These are phyloP conservation scores for Plumapathes pennacea DNA, from an alignment of 92 coral and sea anemone species.

Conservation along the genomic window DNA sequence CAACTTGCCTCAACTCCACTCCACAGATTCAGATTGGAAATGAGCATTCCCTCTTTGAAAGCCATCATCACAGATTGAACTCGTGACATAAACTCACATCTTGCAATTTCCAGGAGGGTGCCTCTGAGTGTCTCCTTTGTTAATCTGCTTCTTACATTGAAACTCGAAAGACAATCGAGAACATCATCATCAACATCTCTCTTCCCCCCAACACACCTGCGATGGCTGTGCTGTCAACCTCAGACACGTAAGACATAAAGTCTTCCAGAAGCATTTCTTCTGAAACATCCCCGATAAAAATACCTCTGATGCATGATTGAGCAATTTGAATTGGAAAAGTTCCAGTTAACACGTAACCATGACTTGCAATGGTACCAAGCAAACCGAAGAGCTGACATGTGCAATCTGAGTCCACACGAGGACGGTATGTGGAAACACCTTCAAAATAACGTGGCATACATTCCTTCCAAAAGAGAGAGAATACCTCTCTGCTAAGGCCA, in stretches of 20 bases:
- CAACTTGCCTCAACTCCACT: too few species aligned
- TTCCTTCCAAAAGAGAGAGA: slow-evolving; percentile 27
- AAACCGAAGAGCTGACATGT: slow-evolving; percentile 23
- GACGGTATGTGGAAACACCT: slow-evolving; percentile 21
- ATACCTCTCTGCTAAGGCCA: slow-evolving; percentile 21
- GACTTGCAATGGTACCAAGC: slow-evolving; percentile 38
- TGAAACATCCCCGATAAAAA: slow-evolving; percentile 15
- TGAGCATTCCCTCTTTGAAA: slow-evolving; percentile 28
- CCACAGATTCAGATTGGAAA: too few species aligned
- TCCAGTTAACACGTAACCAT: slow-evolving; percentile 38
- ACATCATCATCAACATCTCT: slow-evolving; percentile 30
- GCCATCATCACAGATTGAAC: slow-evolving; percentile 27
- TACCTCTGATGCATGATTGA: slow-evolving; percentile 24
- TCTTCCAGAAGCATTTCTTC: slow-evolving; percentile 15
- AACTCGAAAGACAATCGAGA: slow-evolving; percentile 27
- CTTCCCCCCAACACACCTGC: slow-evolving; percentile 20
- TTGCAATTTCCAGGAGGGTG: slow-evolving; percentile 26
- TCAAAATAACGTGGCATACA: slow-evolving; percentile 36
- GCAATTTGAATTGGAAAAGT: slow-evolving; percentile 27
- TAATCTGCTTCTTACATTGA: slow-evolving; percentile 24
- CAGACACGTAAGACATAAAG: slow-evolving; percentile 16
- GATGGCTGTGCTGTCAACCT: slow-evolving; percentile 15
- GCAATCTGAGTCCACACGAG: slow-evolving; percentile 41
- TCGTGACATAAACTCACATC: slow-evolving; percentile 30
- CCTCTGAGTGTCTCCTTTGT: slow-evolving; percentile 12